A percentile compares a stretch with the other conserved stretches of the same genome.
These are phyloP conservation scores for Tragelaphus strepsiceros DNA, from an alignment of 2,113 vertebrate genomes.

Conservation along the genomic window DNA sequence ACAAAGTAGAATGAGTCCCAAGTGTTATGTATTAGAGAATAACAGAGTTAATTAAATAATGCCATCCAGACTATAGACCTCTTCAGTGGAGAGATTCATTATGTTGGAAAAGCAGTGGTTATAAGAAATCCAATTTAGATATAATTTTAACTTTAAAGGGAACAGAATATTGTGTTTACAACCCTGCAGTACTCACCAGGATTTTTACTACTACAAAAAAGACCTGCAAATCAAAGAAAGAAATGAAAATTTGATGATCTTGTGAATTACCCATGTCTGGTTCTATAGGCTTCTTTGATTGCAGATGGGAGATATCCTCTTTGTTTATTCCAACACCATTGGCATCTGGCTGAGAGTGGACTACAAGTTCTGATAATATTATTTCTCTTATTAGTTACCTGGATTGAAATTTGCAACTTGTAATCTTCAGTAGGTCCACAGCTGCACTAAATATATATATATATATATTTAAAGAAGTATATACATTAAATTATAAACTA, in stretches of 20 bases:
- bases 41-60: not conserved
- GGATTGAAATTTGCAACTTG: not conserved
- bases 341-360: not conserved
- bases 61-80: not conserved
- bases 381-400: not conserved
- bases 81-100: not conserved
- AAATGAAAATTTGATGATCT: not conserved
- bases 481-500: not conserved
- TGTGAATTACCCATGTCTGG: not conserved
- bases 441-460: not conserved
- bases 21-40: not conserved
- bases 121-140: not conserved
- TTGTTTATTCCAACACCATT: not conserved
- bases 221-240: not conserved
- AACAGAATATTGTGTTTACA: not conserved
- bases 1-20: not conserved
- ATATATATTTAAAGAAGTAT: not conserved
- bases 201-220: not conserved
- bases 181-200: not conserved
- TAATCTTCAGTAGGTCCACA: not conserved
- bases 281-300: not conserved
- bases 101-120: not conserved
- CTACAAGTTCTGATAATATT: not conserved
- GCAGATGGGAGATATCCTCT: not conserved
- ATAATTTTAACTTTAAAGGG: not conserved